Percentiles rank a stretch among this genome's conserved stretches.
phyloP scores from a whole-genome alignment of 2,113 vertebrate species.

The Paratilapia polleni region DNA sequence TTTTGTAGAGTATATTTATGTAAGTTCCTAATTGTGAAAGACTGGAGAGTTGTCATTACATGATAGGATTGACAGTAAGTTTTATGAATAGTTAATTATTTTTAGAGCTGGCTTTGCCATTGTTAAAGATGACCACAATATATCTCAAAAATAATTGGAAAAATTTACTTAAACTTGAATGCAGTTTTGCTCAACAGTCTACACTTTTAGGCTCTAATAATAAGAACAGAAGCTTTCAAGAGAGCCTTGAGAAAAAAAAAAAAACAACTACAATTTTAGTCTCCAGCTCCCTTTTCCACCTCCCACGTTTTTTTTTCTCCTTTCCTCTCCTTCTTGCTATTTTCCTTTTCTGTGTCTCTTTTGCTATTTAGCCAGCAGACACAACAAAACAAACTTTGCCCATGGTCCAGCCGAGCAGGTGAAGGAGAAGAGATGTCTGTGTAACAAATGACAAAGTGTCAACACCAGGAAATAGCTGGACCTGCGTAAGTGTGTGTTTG shows the following conservation, averaged over 20 bases:
- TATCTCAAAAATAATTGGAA: neutral
- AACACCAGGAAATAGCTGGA: conserved; percentile 58
- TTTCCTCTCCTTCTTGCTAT: neutral
- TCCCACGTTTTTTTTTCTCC: neutral
- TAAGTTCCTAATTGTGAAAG: neutral
- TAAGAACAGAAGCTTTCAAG: neutral
- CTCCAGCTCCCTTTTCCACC: neutral
- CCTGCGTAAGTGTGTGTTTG: conserved; percentile 32
- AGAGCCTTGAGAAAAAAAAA: neutral
- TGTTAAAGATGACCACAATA: neutral
- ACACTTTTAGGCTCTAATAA: neutral
- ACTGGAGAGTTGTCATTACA: neutral
- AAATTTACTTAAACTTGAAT: neutral
- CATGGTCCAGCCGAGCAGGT: conserved; percentile 11
- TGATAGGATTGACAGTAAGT: neutral
- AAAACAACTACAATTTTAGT: neutral
- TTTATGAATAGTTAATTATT: neutral
- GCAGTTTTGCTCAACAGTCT: neutral
- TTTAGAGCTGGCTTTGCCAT: neutral
- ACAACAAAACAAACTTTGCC: conserved; percentile 39
- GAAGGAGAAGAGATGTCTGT: conserved; percentile 61
- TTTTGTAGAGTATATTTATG: neutral
- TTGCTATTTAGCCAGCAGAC: conserved; percentile 41
- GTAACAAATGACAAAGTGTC: conserved; percentile 69
- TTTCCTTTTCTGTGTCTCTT: neutral